Evolutionary conservation across 2,888 invertebrate genomes (phyloP), one percentile per base, ranked within the genome.

Genomic region (Leptura quadrifasciata): DNA sequence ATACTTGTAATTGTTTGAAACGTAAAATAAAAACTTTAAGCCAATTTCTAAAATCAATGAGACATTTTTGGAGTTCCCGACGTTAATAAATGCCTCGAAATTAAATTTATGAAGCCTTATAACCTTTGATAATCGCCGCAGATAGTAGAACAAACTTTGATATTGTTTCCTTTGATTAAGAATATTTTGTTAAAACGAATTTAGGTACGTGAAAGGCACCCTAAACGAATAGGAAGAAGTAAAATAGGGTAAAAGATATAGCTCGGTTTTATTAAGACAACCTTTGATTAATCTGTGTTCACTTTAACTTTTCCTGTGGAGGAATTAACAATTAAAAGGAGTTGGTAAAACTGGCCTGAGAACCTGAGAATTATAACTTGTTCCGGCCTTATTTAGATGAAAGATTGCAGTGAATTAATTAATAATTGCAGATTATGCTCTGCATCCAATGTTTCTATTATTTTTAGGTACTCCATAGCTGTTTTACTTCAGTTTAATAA

Each of bases 281-380:
- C 35, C 18, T 63, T 35, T 63, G 63, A 63, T 35, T 63, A 63
- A 63, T 63, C 63, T 63, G 39, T 20, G 39, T 39, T 39, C 63
- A 35, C 39, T 35, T 17, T 18, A 27, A 61, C 39, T 20, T 24
- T 63, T 61, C 18, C 35, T 35, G 9, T 18, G 58, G 39, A 20
- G 39, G 20, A 63, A 63, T 20, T 63, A 58, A 24, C 24, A 58
- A 58, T 58, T 58, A 24, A 21, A 27, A 58, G n/a, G 24, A 24
- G 58, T 24, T 24, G 24, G 24, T 47, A 47, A n/a, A 47, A 47
- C 47, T 47, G 47, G 3, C 47, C 47, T 47, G 47, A 47, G 6
- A 47, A 12, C 47, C 47, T n/a, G 47, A 47, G 47, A 47, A 47
- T 47, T 47, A 47, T 47, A 47, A n/a, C n/a, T 12, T 47, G 12